A percentile compares a stretch with the other conserved stretches of the same genome.
phyloP scores from a whole-genome alignment of 1,140 invertebrate genomes.

The Aricia agestis region DNA sequence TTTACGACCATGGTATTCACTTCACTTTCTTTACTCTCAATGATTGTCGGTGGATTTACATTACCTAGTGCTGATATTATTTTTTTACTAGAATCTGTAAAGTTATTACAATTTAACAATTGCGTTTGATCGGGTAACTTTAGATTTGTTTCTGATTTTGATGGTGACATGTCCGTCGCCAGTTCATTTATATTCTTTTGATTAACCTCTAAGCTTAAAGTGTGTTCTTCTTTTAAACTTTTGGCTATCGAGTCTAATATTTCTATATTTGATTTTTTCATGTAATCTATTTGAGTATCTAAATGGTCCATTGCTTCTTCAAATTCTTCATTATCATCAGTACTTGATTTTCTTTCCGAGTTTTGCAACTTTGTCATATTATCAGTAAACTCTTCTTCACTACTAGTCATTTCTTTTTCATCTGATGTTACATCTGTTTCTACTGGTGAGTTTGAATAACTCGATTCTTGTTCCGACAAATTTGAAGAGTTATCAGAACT shows the following conservation, averaged over 20 bases:
- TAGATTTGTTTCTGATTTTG: background rate
- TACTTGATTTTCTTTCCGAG: constrained; percentile 65
- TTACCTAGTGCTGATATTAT: background rate
- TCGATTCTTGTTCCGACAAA: constrained; percentile 73
- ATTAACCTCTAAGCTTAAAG: constrained; percentile 38
- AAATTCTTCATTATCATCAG: constrained; percentile 71
- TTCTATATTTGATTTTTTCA: constrained; percentile 59
- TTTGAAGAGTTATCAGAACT: constrained; percentile 67
- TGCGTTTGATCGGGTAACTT: background rate
- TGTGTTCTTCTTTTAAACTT: constrained; percentile 61
- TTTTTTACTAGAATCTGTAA: background rate
- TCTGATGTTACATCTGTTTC: constrained; percentile 57
- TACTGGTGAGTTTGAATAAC: constrained; percentile 65
- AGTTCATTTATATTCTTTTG: constrained; percentile 20
- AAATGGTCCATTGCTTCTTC: constrained; percentile 71
- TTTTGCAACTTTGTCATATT: constrained; percentile 35
- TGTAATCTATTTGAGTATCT: constrained; percentile 56
- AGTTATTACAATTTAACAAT: background rate
- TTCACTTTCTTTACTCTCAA: background rate
- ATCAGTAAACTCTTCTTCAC: constrained; percentile 38
- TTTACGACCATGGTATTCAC: background rate
- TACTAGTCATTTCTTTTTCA: constrained; percentile 52
- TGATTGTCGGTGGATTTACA: background rate
- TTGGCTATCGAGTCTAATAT: constrained; percentile 60
- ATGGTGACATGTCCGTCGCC: background rate